These are phyloP conservation scores for Biston stratarius DNA, from an alignment of 2,888 invertebrate species.

Conservation along the genomic window DNA sequence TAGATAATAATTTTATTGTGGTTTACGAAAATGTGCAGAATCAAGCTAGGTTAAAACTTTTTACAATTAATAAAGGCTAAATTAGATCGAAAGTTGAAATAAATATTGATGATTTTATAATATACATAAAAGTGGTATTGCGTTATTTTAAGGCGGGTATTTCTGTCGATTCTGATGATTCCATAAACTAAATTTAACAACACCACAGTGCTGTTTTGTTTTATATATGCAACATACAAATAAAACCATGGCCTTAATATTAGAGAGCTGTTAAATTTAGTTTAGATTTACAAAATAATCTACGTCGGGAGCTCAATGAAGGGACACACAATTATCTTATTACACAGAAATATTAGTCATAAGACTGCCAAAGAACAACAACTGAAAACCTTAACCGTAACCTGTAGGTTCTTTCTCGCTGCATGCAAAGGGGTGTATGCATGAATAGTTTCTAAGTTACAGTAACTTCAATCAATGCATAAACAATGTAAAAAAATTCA, in stretches of 20 bases:
- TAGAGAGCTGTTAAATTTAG: neutral
- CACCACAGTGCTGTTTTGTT: neutral
- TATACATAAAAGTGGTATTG: neutral
- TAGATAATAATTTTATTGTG: neutral
- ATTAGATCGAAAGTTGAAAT: neutral
- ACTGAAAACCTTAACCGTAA: too few species aligned
- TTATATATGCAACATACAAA: neutral
- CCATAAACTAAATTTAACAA: neutral
- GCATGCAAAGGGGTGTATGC: too few species aligned
- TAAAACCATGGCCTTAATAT: neutral
- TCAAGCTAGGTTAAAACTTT: neutral
- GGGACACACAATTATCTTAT: neutral
- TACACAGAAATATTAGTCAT: neutral
- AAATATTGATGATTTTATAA: neutral
- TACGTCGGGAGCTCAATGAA: neutral
- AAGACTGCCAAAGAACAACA: too few species aligned
- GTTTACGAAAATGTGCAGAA: constrained; percentile 1
- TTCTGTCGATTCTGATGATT: neutral
- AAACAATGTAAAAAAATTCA: too few species aligned
- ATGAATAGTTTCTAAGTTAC: too few species aligned
- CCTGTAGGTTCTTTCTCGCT: too few species aligned
- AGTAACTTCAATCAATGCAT: too few species aligned
- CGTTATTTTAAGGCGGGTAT: too few species aligned
- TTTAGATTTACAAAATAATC: neutral
- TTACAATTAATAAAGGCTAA: neutral